phyloP scores from a whole-genome alignment of 2,797 vertebrate species.

The Falco peregrinus region DNA sequence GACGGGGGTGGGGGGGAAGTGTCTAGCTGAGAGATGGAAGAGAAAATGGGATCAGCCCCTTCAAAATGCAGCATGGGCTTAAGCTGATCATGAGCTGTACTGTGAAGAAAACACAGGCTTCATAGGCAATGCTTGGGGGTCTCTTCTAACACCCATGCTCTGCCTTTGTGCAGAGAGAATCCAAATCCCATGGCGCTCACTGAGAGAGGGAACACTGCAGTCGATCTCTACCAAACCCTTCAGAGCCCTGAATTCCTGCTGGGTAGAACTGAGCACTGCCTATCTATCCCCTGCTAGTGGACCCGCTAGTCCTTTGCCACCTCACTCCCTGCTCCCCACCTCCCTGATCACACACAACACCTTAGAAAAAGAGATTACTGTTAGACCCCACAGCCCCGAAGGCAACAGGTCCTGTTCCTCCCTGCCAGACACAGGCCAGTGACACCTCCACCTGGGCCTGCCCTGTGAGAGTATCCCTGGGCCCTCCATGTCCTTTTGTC shows the following conservation, averaged over 20 bases:
- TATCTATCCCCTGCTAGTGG: not conserved
- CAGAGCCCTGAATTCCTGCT: not conserved
- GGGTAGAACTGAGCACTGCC: not conserved
- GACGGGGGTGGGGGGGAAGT: no score
- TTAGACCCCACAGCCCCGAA: rapidly evolving
- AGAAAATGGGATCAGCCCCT: not conserved
- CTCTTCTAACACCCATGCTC: not conserved
- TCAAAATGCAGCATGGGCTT: not conserved
- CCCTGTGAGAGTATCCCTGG: not conserved
- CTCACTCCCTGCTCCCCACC: not conserved
- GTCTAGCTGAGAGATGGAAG: not conserved
- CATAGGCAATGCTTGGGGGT: not conserved
- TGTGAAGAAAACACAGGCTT: not conserved
- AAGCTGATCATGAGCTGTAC: not conserved
- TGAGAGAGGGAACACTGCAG: not conserved
- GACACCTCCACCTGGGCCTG: not conserved
- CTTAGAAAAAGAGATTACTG: not conserved
- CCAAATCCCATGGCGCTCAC: not conserved
- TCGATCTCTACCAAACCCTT: not conserved
- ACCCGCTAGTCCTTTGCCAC: not conserved
- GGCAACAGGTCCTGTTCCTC: not conserved
- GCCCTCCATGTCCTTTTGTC: not conserved
- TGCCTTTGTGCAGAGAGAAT: not conserved
- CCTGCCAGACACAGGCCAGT: rapidly evolving
- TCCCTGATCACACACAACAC: rapidly evolving